phyloP scores from a whole-genome alignment of 2,888 invertebrate species.

The Agriotes lineatus region DNA sequence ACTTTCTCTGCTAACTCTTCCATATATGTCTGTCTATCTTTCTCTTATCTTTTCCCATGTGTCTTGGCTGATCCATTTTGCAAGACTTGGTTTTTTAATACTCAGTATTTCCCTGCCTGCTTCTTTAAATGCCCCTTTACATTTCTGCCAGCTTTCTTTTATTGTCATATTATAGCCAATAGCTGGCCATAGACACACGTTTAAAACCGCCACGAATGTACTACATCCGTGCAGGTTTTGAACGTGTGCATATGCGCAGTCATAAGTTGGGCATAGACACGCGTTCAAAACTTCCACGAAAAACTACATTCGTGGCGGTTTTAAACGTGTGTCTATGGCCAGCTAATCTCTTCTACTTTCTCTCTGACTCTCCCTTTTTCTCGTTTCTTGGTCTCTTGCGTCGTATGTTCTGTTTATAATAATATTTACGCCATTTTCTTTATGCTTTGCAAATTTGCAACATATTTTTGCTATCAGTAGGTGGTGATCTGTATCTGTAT shows the following conservation, averaged over 20 bases:
- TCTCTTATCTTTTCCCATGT: no score
- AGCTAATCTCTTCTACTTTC: not conserved
- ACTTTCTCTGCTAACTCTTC: no score
- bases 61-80: no score
- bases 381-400: not conserved
- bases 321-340: no score
- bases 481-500: not conserved
- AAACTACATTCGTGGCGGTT: no score
- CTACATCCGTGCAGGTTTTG: no score
- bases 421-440: not conserved
- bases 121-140: not conserved
- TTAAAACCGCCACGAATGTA: no score
- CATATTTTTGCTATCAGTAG: not conserved
- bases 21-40: no score
- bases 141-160: conserved; percentile 2
- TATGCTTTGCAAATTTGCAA: not conserved
- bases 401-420: not conserved
- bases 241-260: no score
- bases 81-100: not conserved
- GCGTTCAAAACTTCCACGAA: no score
- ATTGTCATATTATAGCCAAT: not conserved
- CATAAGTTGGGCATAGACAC: no score
- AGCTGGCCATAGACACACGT: no score
- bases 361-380: not conserved
- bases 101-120: not conserved